Evolutionary conservation across 2,888 invertebrate species (phyloP), one percentile per base, ranked within the genome.

Genomic region (Pristionchus japonicus): DNA sequence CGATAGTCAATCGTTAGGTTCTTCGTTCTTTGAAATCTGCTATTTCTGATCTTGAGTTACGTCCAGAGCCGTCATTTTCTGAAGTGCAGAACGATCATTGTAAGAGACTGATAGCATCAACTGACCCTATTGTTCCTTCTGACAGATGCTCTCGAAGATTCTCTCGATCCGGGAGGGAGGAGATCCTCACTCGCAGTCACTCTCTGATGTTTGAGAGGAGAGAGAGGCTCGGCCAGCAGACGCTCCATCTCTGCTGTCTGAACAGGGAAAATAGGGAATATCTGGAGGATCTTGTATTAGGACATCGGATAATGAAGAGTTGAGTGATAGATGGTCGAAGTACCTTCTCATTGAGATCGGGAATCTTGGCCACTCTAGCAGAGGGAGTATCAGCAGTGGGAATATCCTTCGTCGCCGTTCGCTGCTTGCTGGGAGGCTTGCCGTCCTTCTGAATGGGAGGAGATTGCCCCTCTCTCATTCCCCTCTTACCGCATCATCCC

Each of bases 31-130:
- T 2, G 57, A 23, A 4, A 57, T 57, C n/a, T 43, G n/a, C n/a
- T n/a, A 77, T 27, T 77, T 77, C 77, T 77, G 77, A 23, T 77
- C 77, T 77, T 77, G 77, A 77, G 43, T 77, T 6, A 13, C 77
- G n/a, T 77, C 77, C n/a, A 77, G 47, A n/a, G 77, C 27, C 1
- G 23, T n/a, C 77, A 77, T 23, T 3, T 47, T 6, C 77, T 77
- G 43, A n/a, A 77, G 20, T 3, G n/a, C n/a, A 20, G 1, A 9
- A 31, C 13, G 15, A 67, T 67, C n/a, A n/a, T n/a, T n/a, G n/a
- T n/a, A n/a, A n/a, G n/a, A n/a, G n/a, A n/a, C n/a, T n/a, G n/a
- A n/a, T 31, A 13, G 9, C 37, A 37, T 3, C 20, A 37, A 40
- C 47, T 23, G 1, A 77, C 77, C 1, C 43, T 47, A 7, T 9